phyloP scores from a whole-genome alignment of 2,797 vertebrate species.

The Monodelphis domestica region DNA sequence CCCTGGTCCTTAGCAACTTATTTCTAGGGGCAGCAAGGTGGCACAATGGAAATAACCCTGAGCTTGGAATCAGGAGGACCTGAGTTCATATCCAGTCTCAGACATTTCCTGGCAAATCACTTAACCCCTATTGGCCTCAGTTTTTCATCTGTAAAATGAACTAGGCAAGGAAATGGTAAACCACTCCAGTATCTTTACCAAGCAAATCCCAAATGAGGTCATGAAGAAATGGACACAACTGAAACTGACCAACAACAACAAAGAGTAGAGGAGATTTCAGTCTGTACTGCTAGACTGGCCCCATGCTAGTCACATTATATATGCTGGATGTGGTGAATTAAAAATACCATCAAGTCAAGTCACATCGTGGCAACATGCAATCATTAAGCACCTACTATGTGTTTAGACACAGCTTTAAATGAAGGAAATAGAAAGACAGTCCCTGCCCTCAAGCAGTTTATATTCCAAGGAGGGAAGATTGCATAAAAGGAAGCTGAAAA shows the following conservation, averaged over 20 bases:
- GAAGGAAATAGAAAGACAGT: neutral
- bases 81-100: no score
- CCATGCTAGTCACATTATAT: neutral
- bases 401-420: neutral
- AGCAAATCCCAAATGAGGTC: no score
- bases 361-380: neutral
- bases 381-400: neutral
- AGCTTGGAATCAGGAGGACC: no score
- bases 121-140: no score
- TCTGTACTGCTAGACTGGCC: neutral
- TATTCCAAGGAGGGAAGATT: neutral
- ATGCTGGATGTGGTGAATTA: neutral
- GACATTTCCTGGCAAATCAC: no score
- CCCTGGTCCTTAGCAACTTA: neutral
- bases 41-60: no score
- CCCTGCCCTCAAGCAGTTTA: neutral
- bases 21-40: no score
- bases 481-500: neutral
- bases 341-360: neutral
- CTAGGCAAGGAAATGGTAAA: no score
- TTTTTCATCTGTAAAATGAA: no score
- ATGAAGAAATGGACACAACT: no score
- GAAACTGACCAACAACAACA: no score
- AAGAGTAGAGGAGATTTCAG: neutral
- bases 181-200: no score